phyloP scores from a whole-genome alignment of 2,113 vertebrate genomes.

The Nycticryphes semicollaris region DNA sequence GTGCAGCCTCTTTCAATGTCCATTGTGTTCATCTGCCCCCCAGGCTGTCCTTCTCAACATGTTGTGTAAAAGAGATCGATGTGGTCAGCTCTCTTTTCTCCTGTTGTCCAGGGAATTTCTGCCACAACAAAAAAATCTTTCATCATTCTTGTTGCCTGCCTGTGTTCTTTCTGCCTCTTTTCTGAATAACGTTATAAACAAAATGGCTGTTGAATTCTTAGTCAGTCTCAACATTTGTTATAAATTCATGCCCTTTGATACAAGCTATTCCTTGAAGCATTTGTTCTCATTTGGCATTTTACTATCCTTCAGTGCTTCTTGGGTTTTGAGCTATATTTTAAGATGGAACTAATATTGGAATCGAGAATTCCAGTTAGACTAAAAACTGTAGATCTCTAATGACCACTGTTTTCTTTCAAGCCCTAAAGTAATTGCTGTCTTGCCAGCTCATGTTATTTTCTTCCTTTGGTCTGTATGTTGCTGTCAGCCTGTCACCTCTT shows the following conservation, averaged over 20 bases:
- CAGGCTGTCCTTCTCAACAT: background rate
- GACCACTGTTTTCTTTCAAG: background rate
- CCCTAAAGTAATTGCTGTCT: background rate
- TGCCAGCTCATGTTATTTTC: background rate
- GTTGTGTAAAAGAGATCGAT: background rate
- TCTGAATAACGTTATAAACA: background rate
- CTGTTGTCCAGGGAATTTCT: background rate
- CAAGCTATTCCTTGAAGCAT: background rate
- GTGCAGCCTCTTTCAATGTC: background rate
- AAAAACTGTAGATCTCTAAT: background rate
- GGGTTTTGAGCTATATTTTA: background rate
- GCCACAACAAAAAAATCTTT: background rate
- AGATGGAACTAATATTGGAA: background rate
- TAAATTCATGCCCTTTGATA: background rate
- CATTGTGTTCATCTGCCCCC: background rate
- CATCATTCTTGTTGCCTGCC: background rate
- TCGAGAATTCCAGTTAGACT: background rate
- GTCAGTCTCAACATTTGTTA: background rate
- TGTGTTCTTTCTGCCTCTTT: background rate
- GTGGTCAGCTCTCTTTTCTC: background rate
- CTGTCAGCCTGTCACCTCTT: background rate
- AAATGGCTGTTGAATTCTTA: background rate
- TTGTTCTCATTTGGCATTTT: background rate
- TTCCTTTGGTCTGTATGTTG: background rate
- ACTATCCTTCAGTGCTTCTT: background rate